A percentile compares a stretch with the other conserved stretches of the same genome.
Conservation (phyloP, 2,797 vertebrate species). For the Petrocephalus sullivani region DNA sequence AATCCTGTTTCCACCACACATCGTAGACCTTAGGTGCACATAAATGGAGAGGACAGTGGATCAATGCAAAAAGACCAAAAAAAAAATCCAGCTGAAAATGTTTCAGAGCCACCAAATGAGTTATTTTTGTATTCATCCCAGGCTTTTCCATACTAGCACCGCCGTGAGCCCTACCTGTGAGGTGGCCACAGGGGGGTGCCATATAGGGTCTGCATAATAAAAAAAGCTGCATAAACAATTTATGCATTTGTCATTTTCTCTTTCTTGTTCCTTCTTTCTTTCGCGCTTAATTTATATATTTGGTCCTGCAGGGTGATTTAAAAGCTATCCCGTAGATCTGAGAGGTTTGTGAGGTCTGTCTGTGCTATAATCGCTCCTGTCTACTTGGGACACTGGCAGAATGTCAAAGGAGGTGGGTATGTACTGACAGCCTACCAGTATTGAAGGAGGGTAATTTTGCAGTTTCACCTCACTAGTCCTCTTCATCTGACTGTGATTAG, state of each 20-base stretch:
- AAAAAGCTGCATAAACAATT: slow-evolving; percentile 33
- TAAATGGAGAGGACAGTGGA: not conserved
- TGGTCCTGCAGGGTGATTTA: slow-evolving; percentile 71
- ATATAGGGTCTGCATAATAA: not conserved
- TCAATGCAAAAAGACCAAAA: not conserved
- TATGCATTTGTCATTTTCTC: slow-evolving; percentile 45
- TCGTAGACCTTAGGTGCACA: not conserved
- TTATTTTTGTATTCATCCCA: not conserved
- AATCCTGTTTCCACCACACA: not conserved
- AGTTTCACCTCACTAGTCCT: slow-evolving; percentile 79
- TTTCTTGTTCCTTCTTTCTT: slow-evolving; percentile 40
- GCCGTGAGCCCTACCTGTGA: not conserved
- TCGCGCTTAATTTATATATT: slow-evolving; percentile 67
- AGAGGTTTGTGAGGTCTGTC: slow-evolving; percentile 75
- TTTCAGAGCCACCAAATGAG: not conserved
- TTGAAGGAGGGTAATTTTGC: slow-evolving; percentile 67
- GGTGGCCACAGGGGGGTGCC: not conserved
- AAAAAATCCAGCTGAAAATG: not conserved
- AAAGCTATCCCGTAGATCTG: slow-evolving; percentile 72
- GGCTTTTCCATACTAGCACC: not conserved
- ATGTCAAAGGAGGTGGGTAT: slow-evolving; percentile 66
- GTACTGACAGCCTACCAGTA: slow-evolving; percentile 21
- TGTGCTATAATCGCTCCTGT: slow-evolving; percentile 77
- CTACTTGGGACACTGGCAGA: slow-evolving; percentile 61
- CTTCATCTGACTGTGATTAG: slow-evolving; percentile 88